phyloP scores from a whole-genome alignment of 2,797 vertebrate genomes.

The Lemur catta region DNA sequence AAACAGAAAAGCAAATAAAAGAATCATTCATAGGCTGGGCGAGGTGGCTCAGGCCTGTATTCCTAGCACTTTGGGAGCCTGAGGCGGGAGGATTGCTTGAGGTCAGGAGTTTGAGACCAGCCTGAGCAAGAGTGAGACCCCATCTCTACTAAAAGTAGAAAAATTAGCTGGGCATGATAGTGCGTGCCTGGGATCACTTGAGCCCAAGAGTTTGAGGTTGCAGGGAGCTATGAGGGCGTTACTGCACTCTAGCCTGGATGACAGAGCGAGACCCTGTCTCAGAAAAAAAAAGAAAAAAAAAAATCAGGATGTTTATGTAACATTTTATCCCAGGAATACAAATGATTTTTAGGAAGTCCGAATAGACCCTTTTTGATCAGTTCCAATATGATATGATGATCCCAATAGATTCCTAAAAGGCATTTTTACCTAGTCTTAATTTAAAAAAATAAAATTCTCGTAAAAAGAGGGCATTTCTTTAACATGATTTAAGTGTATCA shows the following conservation, averaged over 20 bases:
- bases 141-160: neutral
- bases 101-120: neutral
- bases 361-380: neutral
- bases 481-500: neutral
- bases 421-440: neutral
- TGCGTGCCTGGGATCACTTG: neutral
- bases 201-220: neutral
- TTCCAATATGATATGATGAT: neutral
- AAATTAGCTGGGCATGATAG: neutral
- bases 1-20: neutral
- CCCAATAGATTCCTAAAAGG: neutral
- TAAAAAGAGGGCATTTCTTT: neutral
- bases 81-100: neutral
- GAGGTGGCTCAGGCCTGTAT: neutral
- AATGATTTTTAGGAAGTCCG: neutral
- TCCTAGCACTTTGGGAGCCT: neutral
- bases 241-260: neutral
- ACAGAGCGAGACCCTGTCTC: neutral
- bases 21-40: neutral
- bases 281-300: neutral
- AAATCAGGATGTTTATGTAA: neutral
- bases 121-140: neutral
- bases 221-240: neutral
- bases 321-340: neutral
- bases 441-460: constrained; percentile 1